These are phyloP conservation scores for Psilopsiagon aurifrons DNA, from an alignment of 2,113 vertebrate genomes.

Conservation along the genomic window DNA sequence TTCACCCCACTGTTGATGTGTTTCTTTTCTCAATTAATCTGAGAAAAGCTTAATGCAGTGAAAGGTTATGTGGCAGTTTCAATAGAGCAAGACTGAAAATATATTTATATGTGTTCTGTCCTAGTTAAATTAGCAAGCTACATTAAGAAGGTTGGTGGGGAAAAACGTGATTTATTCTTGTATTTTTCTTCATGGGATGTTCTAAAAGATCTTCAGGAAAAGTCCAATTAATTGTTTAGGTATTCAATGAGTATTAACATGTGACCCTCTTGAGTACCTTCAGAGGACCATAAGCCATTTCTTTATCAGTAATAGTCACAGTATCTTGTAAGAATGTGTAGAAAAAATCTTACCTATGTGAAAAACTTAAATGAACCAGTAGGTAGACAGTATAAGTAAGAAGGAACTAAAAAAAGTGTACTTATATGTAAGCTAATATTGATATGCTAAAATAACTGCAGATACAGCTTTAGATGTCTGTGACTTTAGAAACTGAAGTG, in stretches of 20 bases:
- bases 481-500: not conserved
- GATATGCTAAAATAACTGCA: not conserved
- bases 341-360: not conserved
- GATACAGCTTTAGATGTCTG: not conserved
- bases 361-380: not conserved
- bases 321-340: not conserved
- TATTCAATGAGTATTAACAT: not conserved
- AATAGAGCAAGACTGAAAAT: not conserved
- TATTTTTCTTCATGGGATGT: not conserved
- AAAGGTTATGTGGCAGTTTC: not conserved
- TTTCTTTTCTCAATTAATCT: not conserved
- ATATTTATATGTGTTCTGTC: not conserved
- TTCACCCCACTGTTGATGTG: not conserved
- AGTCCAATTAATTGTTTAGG: not conserved
- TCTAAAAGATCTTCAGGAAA: not conserved
- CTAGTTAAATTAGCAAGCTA: not conserved
- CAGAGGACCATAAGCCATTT: not conserved
- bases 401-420: not conserved
- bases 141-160: not conserved
- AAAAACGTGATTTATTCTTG: not conserved
- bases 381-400: not conserved
- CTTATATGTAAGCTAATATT: not conserved
- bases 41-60: not conserved
- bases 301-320: not conserved
- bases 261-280: not conserved